phyloP scores from a whole-genome alignment of 2,888 invertebrate species.

The Slavum lentiscoides region DNA sequence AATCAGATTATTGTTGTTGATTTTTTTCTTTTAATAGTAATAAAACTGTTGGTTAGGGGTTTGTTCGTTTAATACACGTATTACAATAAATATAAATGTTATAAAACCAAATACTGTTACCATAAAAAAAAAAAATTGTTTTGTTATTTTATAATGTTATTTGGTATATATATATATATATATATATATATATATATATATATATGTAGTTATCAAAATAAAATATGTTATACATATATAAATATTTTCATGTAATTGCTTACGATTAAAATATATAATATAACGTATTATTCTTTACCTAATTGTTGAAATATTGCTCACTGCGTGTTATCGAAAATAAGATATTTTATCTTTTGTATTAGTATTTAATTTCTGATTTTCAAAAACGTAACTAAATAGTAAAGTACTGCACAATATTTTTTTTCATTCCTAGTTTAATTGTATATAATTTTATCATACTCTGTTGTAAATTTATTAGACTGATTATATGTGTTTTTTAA shows the following conservation, averaged over 20 bases:
- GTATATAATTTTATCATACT: background rate
- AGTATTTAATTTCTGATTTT: background rate
- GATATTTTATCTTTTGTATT: constrained; percentile 25
- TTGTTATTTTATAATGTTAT: constrained; percentile 15
- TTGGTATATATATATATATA: background rate
- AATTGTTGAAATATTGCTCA: constrained; percentile 23
- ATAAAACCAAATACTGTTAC: constrained; percentile 45
- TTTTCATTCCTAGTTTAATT: background rate
- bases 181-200: background rate
- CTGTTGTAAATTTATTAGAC: background rate
- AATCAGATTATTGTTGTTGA: background rate
- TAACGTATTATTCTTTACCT: background rate
- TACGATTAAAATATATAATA: constrained; percentile 16
- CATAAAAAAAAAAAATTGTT: constrained; percentile 1
- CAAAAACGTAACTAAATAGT: background rate
- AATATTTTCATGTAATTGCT: background rate
- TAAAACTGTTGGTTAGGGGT: constrained; percentile 21
- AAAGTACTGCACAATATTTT: background rate
- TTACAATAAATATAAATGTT: background rate
- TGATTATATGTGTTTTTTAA: background rate
- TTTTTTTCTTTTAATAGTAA: background rate
- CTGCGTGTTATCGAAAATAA: background rate
- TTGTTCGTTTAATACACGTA: background rate
- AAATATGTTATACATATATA: background rate
- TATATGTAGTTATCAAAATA: constrained; percentile 5